Conservation (phyloP, 2,888 invertebrate species). For the Drosophila aldrichi region DNA sequence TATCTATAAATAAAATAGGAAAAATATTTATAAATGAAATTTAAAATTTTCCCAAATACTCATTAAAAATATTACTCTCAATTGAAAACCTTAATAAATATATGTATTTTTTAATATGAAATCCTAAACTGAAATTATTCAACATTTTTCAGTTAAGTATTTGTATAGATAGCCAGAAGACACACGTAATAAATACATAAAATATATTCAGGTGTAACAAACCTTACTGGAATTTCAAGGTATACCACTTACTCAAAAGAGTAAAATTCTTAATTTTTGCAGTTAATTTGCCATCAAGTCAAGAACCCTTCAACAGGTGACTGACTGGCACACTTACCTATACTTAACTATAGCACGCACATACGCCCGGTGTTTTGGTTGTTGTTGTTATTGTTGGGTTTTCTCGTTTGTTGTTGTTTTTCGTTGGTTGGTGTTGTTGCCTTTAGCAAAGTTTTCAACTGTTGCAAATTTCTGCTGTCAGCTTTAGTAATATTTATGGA, state of each 20-base stretch:
- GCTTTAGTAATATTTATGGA: constrained; percentile 40
- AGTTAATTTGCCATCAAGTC: neutral
- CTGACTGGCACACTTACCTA: constrained; percentile 42
- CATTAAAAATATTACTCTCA: no score
- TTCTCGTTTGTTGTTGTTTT: constrained; percentile 2
- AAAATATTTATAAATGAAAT: no score
- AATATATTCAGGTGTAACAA: neutral
- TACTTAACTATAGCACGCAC: constrained; percentile 9
- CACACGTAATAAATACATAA: neutral
- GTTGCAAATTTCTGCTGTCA: constrained; percentile 21
- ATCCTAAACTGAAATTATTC: no score
- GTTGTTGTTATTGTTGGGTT: constrained; percentile 14
- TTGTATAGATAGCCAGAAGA: neutral
- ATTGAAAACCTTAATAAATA: no score
- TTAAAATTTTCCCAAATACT: no score
- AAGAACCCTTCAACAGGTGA: constrained; percentile 65
- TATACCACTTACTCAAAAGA: neutral
- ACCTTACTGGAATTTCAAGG: neutral
- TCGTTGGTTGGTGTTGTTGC: constrained; percentile 13
- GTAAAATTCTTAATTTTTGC: neutral
- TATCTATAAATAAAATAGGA: neutral
- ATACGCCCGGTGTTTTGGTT: constrained; percentile 8
- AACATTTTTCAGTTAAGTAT: no score
- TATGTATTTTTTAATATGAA: no score
- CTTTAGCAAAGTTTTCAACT: constrained; percentile 34